These are phyloP conservation scores for Aythya baeri DNA, from an alignment of 2,113 vertebrate species.

Conservation along the genomic window DNA sequence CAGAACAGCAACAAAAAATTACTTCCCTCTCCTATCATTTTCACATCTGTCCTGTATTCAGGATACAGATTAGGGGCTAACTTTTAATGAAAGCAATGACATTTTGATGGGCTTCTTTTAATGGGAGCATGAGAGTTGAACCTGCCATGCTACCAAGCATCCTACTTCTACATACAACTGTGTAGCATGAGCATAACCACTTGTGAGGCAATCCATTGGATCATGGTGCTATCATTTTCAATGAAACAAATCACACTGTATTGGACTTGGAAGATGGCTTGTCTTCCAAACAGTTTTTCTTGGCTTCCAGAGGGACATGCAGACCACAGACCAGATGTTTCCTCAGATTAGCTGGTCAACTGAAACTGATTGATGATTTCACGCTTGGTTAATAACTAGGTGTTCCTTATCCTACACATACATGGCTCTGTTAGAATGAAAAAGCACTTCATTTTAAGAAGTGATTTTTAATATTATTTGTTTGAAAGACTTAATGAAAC, in stretches of 20 bases:
- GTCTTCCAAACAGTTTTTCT: background rate
- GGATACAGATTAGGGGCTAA: background rate
- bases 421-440: background rate
- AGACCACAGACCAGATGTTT: conserved; percentile 12
- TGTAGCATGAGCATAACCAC: background rate
- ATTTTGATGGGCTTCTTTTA: background rate
- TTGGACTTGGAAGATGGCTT: background rate
- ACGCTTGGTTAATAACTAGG: background rate
- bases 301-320: background rate
- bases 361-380: conserved; percentile 11
- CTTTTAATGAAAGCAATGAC: background rate
- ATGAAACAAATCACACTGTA: background rate
- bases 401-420: background rate
- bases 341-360: background rate
- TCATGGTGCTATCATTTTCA: background rate
- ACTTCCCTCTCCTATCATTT: background rate
- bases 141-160: background rate
- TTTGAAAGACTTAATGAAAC: background rate
- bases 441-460: background rate
- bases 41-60: background rate
- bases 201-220: background rate
- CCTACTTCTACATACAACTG: background rate
- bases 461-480: background rate
- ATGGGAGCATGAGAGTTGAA: accelerated
- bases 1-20: background rate